A percentile compares a stretch with the other conserved stretches of the same genome.
Evolutionary conservation across 1,140 invertebrate genomes (phyloP).

Genomic region (Luehdorfia chinensis): DNA sequence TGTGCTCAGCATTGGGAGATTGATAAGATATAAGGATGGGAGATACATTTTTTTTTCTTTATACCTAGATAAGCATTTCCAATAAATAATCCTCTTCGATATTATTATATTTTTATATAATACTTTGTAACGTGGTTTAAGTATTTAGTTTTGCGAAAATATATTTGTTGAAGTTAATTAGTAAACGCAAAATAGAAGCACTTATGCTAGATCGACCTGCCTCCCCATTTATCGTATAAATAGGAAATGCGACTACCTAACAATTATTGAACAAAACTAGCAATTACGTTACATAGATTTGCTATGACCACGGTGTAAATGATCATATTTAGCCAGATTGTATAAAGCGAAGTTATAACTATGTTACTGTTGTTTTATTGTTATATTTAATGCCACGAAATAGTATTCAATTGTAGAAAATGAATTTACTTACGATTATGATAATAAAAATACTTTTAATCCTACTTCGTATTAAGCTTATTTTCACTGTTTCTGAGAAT

Average conservation of each 20-base stretch:
- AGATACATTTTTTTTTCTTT: too few species aligned
- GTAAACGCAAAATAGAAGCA: not conserved
- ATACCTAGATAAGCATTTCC: too few species aligned
- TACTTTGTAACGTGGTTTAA: too few species aligned
- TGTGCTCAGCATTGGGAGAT: too few species aligned
- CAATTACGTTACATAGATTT: conserved; percentile 7
- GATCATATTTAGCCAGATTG: too few species aligned
- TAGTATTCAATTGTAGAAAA: too few species aligned
- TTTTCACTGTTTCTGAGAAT: conserved; percentile 15
- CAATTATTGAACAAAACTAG: conserved; percentile 1
- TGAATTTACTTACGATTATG: too few species aligned
- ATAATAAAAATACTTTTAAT: not conserved
- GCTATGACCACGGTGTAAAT: not conserved
- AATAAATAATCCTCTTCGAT: too few species aligned
- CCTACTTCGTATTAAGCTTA: not conserved
- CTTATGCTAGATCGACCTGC: conserved; percentile 4
- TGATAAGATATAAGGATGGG: too few species aligned
- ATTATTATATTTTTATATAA: too few species aligned
- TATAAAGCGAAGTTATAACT: conserved; percentile 8
- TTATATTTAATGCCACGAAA: conserved; percentile 4
- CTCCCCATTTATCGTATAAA: not conserved
- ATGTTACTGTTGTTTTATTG: not conserved
- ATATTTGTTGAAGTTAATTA: too few species aligned
- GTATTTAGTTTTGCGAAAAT: too few species aligned
- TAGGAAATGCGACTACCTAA: conserved; percentile 1